A percentile compares a stretch with the other conserved stretches of the same genome.
phyloP scores from a whole-genome alignment of 2,888 invertebrate species.

The Peribatodes rhomboidaria region DNA sequence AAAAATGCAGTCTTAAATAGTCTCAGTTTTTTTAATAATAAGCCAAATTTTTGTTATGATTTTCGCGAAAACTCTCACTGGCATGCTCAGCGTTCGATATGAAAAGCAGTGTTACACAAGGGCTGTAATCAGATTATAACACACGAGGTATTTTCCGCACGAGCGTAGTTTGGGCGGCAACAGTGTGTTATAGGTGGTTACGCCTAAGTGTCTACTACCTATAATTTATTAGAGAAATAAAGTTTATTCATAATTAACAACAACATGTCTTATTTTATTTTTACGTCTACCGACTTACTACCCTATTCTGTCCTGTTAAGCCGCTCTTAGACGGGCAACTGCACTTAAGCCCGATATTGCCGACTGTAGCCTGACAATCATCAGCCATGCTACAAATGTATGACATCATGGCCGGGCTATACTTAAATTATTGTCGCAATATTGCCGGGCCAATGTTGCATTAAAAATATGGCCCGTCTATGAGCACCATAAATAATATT shows the following conservation, averaged over 20 bases:
- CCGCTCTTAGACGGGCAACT: too few species aligned
- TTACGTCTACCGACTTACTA: not conserved
- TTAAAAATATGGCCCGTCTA: too few species aligned
- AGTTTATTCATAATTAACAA: constrained; percentile 82
- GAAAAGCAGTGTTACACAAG: constrained; percentile 9
- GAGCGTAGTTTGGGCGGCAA: not conserved
- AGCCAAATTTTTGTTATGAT: not conserved
- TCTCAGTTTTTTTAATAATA: too few species aligned
- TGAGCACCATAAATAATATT: too few species aligned
- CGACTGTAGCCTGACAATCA: too few species aligned
- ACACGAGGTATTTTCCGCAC: not conserved
- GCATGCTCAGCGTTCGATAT: constrained; percentile 6
- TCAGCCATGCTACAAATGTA: too few species aligned
- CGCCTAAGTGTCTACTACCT: constrained; percentile 11
- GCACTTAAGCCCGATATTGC: not conserved
- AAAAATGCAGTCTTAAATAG: too few species aligned
- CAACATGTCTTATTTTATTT: constrained; percentile 42
- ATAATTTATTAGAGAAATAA: constrained; percentile 81
- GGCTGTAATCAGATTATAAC: constrained; percentile 1
- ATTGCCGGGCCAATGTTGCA: too few species aligned
- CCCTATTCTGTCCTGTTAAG: not conserved
- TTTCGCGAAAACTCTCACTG: too few species aligned
- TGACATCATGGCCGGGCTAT: too few species aligned
- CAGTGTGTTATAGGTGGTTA: constrained; percentile 12
- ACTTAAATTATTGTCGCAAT: too few species aligned